Conservation (phyloP, 1,140 invertebrate genomes). For the Caenorhabditis inopinata region DNA sequence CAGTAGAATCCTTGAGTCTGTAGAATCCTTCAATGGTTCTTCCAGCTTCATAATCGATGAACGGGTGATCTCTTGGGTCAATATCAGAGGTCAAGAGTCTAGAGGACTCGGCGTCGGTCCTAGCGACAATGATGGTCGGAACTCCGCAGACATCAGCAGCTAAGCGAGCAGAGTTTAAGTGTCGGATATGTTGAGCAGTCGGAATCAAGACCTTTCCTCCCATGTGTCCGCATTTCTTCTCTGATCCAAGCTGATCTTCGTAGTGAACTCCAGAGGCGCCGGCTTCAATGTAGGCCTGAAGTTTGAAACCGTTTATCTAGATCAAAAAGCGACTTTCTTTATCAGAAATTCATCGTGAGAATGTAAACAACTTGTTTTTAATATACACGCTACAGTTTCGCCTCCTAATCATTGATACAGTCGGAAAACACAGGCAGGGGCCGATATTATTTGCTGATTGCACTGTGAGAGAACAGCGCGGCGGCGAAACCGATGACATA, state of each 20-base stretch:
- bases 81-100: slow-evolving; percentile 65
- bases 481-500: too few relatives aligned
- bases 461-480: too few relatives aligned
- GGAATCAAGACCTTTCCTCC: slow-evolving; percentile 67
- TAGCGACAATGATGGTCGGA: slow-evolving; percentile 67
- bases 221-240: slow-evolving; percentile 68
- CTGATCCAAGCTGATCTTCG: slow-evolving; percentile 67
- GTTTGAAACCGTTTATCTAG: neutral
- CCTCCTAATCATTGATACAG: too few relatives aligned
- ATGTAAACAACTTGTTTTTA: too few relatives aligned
- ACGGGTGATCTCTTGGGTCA: slow-evolving; percentile 66
- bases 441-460: too few relatives aligned
- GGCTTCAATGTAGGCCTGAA: slow-evolving; percentile 67
- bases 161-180: slow-evolving; percentile 67
- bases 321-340: neutral
- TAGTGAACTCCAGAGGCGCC: slow-evolving; percentile 67
- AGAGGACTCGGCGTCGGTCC: slow-evolving; percentile 67
- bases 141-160: slow-evolving; percentile 66
- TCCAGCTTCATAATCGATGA: slow-evolving; percentile 65
- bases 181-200: slow-evolving; percentile 67
- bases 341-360: too few relatives aligned
- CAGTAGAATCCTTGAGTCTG: slow-evolving; percentile 59
- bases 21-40: slow-evolving; percentile 67
- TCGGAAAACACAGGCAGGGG: too few relatives aligned
- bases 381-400: too few relatives aligned